These are phyloP conservation scores for Bombus balteatus DNA, from an alignment of 1,140 invertebrate genomes.

Conservation along the genomic window DNA sequence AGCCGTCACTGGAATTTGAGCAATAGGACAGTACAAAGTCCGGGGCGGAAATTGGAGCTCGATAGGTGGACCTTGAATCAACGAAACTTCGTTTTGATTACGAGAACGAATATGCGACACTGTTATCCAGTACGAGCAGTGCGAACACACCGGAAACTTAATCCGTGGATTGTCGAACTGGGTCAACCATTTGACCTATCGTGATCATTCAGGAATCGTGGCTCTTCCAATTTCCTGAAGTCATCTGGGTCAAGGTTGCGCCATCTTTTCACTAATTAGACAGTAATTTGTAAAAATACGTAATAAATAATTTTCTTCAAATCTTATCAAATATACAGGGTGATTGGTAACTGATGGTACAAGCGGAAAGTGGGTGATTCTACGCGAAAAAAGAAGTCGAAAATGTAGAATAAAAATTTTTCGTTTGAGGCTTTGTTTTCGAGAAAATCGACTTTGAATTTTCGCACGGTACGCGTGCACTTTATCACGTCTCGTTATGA, in stretches of 20 bases:
- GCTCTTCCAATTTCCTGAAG: conserved; percentile 37
- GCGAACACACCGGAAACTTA: conserved; percentile 40
- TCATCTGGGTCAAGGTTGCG: conserved; percentile 37
- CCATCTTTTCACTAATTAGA: conserved; percentile 19
- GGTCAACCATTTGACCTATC: conserved; percentile 50
- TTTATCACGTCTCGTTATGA: too few species aligned
- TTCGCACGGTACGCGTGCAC: too few species aligned
- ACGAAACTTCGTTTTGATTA: conserved; percentile 35
- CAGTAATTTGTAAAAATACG: too few species aligned
- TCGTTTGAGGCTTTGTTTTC: too few species aligned
- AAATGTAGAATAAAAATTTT: too few species aligned
- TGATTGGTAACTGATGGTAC: too few species aligned
- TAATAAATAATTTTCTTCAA: too few species aligned
- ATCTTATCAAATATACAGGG: too few species aligned
- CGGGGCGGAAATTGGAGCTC: background rate
- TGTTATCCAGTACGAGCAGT: background rate
- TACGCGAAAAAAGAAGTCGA: too few species aligned
- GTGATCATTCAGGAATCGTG: conserved; percentile 30
- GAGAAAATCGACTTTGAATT: too few species aligned
- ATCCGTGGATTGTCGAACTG: conserved; percentile 46
- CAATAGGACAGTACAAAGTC: background rate
- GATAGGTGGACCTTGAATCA: conserved; percentile 25
- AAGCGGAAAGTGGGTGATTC: too few species aligned
- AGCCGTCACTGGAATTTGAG: background rate
- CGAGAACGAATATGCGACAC: conserved; percentile 30